A percentile compares a stretch with the other conserved stretches of the same genome.
phyloP scores from a whole-genome alignment of 2,113 vertebrate species.

The Strix aluco region DNA sequence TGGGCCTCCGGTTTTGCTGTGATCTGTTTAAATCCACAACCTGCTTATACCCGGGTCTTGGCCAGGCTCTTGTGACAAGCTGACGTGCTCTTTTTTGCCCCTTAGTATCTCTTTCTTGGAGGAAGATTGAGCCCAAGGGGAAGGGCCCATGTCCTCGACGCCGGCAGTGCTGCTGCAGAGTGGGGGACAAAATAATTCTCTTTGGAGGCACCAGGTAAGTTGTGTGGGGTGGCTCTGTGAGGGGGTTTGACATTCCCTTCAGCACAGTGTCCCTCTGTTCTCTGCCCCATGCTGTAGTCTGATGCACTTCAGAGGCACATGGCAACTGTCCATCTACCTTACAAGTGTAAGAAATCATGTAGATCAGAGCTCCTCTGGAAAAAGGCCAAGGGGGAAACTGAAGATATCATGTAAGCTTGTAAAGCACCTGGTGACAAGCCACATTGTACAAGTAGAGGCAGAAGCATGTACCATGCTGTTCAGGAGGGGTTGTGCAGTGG shows the following conservation, averaged over 20 bases:
- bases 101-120: slow-evolving; percentile 86
- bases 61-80: background rate
- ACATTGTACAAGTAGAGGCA: background rate
- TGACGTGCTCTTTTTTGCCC: background rate
- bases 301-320: background rate
- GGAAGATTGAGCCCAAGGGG: slow-evolving; percentile 92
- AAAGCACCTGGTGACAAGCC: background rate
- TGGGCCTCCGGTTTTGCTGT: background rate
- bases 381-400: background rate
- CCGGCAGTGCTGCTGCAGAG: slow-evolving; percentile 97
- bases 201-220: slow-evolving; percentile 97
- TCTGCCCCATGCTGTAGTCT: background rate
- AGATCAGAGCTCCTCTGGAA: background rate
- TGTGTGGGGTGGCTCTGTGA: background rate
- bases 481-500: background rate
- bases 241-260: background rate
- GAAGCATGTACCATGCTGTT: background rate
- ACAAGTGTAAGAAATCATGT: background rate
- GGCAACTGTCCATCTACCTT: background rate
- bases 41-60: background rate
- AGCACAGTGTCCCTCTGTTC: background rate
- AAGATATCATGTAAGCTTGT: background rate
- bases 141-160: slow-evolving; percentile 94
- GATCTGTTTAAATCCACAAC: background rate
- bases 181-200: slow-evolving; percentile 95